These are phyloP conservation scores for Ciconia stormi DNA, from an alignment of 2,113 vertebrate species.

Conservation along the genomic window DNA sequence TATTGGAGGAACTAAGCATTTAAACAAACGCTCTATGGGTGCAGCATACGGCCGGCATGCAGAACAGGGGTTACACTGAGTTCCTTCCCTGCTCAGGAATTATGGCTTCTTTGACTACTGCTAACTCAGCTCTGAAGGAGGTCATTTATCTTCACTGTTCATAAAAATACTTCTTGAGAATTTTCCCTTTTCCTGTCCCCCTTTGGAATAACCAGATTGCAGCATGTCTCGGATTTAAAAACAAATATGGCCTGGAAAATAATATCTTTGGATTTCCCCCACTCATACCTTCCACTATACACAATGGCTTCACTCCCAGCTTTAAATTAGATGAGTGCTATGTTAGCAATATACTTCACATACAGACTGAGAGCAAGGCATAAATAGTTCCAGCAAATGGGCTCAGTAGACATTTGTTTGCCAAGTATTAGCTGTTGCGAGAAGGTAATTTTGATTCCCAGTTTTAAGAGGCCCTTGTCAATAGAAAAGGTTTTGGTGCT, in stretches of 20 bases:
- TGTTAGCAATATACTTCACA: not conserved
- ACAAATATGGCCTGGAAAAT: slow-evolving; percentile 35
- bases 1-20: not conserved
- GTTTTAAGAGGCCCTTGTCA: not conserved
- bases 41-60: fast-evolving
- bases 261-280: slow-evolving; percentile 13
- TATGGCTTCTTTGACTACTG: not conserved
- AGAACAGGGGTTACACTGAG: not conserved
- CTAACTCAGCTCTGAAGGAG: slow-evolving; percentile 24
- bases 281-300: slow-evolving; percentile 5
- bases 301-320: slow-evolving; percentile 35
- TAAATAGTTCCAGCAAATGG: not conserved
- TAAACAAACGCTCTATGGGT: not conserved
- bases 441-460: not conserved
- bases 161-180: slow-evolving; percentile 28
- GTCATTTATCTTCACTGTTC: slow-evolving; percentile 23
- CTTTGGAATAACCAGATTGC: slow-evolving; percentile 1
- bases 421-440: not conserved
- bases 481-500: not conserved
- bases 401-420: not conserved
- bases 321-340: slow-evolving; percentile 22
- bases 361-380: not conserved
- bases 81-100: not conserved
- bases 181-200: not conserved
- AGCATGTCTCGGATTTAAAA: slow-evolving; percentile 16